phyloP scores from a whole-genome alignment of 1,140 invertebrate species.

The Brevipalpus yothersi region DNA sequence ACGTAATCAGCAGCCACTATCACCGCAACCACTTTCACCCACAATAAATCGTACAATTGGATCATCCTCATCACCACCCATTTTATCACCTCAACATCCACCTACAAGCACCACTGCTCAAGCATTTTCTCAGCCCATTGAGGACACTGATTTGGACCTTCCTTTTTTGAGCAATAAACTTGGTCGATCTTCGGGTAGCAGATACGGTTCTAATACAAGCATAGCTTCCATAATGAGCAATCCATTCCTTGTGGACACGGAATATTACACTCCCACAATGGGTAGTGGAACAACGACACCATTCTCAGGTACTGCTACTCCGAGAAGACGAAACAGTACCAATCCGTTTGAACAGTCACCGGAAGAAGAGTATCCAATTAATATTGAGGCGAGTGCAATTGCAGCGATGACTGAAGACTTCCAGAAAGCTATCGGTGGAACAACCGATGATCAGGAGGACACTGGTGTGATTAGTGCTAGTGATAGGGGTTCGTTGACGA shows the following conservation, averaged over 20 bases:
- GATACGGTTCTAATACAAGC: neutral
- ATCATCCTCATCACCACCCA: too few relatives aligned
- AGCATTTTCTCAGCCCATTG: too few relatives aligned
- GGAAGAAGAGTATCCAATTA: neutral
- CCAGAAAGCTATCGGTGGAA: conserved; percentile 1
- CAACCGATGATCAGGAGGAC: neutral
- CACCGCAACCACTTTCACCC: too few relatives aligned
- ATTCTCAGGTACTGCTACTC: conserved; percentile 6
- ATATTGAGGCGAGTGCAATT: conserved; percentile 3
- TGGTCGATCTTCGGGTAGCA: neutral
- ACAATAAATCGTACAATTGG: too few relatives aligned
- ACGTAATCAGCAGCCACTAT: too few relatives aligned
- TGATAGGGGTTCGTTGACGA: neutral
- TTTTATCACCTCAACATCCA: too few relatives aligned
- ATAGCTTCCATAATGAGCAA: conserved; percentile 10
- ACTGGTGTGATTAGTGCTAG: neutral
- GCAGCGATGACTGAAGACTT: conserved; percentile 9
- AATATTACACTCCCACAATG: conserved; percentile 4
- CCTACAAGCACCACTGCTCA: too few relatives aligned
- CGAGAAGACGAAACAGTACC: conserved; percentile 3
- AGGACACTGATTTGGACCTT: too few relatives aligned
- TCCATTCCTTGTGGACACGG: conserved; percentile 10
- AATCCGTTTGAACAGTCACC: conserved; percentile 9
- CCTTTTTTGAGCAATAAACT: neutral
- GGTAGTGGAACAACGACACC: conserved; percentile 3